Conservation (phyloP, 2,797 vertebrate genomes). For the Myiotriccus ornatus region DNA sequence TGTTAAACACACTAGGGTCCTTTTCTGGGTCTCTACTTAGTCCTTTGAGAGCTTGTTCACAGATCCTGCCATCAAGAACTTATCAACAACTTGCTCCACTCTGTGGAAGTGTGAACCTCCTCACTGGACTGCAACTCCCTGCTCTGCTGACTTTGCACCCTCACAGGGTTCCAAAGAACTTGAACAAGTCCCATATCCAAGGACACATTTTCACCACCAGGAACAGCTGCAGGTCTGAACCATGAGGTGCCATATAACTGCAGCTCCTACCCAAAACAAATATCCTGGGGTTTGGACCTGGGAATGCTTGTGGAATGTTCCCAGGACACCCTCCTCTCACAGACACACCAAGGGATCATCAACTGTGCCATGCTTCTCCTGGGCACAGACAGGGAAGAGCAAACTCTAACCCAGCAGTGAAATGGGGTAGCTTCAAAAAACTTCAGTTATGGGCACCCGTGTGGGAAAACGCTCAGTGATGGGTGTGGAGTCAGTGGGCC, state of each 20-base stretch:
- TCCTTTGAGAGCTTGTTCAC: not conserved
- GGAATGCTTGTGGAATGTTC: fast-evolving
- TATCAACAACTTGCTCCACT: not conserved
- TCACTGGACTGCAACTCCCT: not conserved
- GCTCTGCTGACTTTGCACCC: not conserved
- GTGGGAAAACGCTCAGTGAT: not conserved
- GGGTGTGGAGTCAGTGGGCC: not conserved
- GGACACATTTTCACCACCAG: not conserved
- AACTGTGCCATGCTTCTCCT: not conserved
- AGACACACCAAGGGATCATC: not conserved
- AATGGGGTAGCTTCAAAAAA: not conserved
- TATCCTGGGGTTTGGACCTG: not conserved
- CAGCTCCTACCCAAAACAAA: not conserved
- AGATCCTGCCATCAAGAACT: not conserved
- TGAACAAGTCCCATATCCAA: fast-evolving
- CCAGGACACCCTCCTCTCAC: not conserved
- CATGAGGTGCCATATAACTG: fast-evolving
- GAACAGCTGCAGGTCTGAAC: no score
- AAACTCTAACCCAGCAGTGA: not conserved
- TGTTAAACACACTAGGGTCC: not conserved
- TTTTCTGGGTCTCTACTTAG: not conserved
- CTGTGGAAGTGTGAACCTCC: not conserved
- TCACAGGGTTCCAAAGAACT: not conserved
- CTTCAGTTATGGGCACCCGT: not conserved
- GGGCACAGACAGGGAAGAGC: not conserved